Base-by-base conservation (phyloP, 2,888 invertebrate species). In the Melangyna quadrimaculata region DNA sequence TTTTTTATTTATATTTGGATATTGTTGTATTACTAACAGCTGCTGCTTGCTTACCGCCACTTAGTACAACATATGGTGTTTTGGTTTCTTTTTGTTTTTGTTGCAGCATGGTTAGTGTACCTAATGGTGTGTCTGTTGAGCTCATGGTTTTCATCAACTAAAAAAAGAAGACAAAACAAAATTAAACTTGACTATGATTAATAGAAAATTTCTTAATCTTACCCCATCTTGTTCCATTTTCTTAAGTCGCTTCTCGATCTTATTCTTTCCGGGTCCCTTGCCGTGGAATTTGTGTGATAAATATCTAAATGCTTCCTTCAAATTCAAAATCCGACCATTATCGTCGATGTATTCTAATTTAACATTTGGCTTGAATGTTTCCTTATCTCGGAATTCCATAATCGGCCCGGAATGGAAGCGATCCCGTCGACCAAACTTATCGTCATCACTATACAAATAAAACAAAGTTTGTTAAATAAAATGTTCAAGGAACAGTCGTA, bases 211-310 rank as follows among this genome's bases (percentile, higher is more conserved):
- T 9, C 53, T 14, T 22, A 12, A 29, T 92, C 93, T 92, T 90
- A 96, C 96, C 93, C 96, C 96, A 92, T 98, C 98, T 91, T 99
- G 98, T 89, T 98, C 96, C 87, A 95, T 94, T 93, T 99, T 98
- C 93, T 98, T 98, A 93, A 97, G 95, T 88, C 99, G 94, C 91
- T 99, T 99, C 93, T 99, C 99, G 89, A 96, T 95, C 93, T 99
- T 99, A 93, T 98, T 99, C 93, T 99, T 99, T 72, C 99, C 99
- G 22, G 99, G 98, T 2, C 98, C 98, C 93, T 99, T 99, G 70
- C 99, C 99, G 93, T 99, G 99, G 93, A 99, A 99, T 93, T 99
- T 98, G 92, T 99, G 99, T 27, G 98, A 98, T 72, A 99, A 94
- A 93, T 98, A 97, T 88, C 97, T 94, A 93, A 99, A 99, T 61